Evolutionary conservation across 2,888 invertebrate genomes (phyloP).

Genomic region (Iphiclides podalirius): DNA sequence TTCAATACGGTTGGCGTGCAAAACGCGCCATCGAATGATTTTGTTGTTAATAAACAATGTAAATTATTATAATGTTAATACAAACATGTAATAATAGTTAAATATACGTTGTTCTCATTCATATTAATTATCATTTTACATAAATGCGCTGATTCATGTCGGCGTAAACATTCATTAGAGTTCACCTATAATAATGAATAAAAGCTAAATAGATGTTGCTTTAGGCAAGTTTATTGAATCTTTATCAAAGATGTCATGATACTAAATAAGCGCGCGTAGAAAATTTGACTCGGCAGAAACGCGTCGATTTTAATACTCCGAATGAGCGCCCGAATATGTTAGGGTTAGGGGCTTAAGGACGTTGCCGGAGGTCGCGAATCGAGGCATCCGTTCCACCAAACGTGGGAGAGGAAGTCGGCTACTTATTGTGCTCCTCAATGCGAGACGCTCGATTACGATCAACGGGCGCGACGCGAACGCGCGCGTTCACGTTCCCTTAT

Average conservation of each 20-base stretch:
- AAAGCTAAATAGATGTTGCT: no score
- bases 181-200: no score
- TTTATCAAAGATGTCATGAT: no score
- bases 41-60: not conserved
- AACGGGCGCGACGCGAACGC: conserved; percentile 39
- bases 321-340: conserved; percentile 40
- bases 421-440: conserved; percentile 77
- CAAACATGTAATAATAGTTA: no score
- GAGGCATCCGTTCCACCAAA: conserved; percentile 67
- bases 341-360: conserved; percentile 49
- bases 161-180: no score
- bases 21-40: not conserved
- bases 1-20: conserved; percentile 12
- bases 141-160: no score
- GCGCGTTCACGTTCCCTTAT: conserved; percentile 40
- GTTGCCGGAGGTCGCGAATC: conserved; percentile 64
- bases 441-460: conserved; percentile 66
- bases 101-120: no score
- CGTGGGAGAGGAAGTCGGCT: conserved; percentile 77
- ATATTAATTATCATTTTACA: no score
- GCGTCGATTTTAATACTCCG: no score
- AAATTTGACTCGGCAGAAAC: no score
- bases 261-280: no score
- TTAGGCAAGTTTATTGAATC: no score
- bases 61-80: conserved; percentile 1